A percentile compares a stretch with the other conserved stretches of the same genome.
phyloP scores from a whole-genome alignment of 2,113 vertebrate genomes.

The Uria aalge region DNA sequence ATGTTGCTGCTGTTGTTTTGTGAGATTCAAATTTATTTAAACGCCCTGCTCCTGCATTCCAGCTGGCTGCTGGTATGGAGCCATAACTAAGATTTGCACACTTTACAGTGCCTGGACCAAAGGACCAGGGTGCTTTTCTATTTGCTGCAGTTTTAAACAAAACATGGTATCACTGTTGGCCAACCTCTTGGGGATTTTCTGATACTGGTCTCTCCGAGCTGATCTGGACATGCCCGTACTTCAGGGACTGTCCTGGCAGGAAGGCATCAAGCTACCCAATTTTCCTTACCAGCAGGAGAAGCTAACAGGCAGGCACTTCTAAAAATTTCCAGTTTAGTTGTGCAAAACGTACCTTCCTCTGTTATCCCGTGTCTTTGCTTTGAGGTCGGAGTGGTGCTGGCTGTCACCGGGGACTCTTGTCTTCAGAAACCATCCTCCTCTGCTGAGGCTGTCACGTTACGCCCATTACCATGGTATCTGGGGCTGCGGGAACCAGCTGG shows the following conservation, averaged over 20 bases:
- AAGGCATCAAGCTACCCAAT: background rate
- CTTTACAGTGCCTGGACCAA: background rate
- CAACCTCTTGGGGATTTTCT: background rate
- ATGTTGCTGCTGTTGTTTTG: background rate
- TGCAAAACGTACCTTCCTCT: accelerated
- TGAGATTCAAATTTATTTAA: background rate
- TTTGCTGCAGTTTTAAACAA: background rate
- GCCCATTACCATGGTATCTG: background rate
- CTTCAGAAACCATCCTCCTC: background rate
- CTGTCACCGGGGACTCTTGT: background rate
- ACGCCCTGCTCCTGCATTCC: background rate
- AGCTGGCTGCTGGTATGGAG: accelerated
- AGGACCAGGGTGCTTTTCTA: background rate
- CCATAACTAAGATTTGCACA: background rate
- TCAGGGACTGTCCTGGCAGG: background rate
- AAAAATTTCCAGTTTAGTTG: background rate
- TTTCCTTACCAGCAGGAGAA: background rate
- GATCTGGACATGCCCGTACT: background rate
- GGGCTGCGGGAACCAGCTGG: background rate
- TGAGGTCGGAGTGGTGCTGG: background rate
- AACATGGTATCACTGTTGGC: accelerated
- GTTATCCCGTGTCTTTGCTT: background rate
- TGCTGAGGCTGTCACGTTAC: accelerated
- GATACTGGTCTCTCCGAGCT: background rate
- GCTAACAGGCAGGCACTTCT: background rate